These are phyloP conservation scores for Tetragnatha montana DNA, from an alignment of 2,888 invertebrate genomes.

Conservation along the genomic window DNA sequence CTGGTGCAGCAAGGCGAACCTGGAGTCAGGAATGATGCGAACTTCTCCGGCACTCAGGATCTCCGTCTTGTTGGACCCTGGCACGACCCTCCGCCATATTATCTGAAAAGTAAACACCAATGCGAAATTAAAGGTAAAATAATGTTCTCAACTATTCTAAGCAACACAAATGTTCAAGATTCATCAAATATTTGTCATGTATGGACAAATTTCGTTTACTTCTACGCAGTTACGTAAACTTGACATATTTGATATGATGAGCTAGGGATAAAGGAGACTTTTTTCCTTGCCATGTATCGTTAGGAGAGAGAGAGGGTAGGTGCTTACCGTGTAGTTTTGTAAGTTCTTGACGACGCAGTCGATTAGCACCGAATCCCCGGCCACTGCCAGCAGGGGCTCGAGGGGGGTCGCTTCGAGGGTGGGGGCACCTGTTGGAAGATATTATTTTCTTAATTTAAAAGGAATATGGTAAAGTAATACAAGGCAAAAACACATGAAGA, in stretches of 20 bases:
- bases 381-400: slow-evolving; percentile 80
- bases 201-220: too few relatives aligned
- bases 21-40: slow-evolving; percentile 84
- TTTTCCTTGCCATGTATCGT: neutral
- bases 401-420: slow-evolving; percentile 72
- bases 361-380: slow-evolving; percentile 86
- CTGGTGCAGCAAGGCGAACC: slow-evolving; percentile 86
- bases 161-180: too few relatives aligned
- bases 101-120: slow-evolving; percentile 60
- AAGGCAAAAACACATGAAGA: too few relatives aligned
- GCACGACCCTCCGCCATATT: slow-evolving; percentile 71
- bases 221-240: too few relatives aligned
- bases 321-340: slow-evolving; percentile 82
- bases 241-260: too few relatives aligned
- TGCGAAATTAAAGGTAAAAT: neutral
- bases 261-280: too few relatives aligned
- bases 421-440: slow-evolving; percentile 65
- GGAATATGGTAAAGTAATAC: too few relatives aligned
- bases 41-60: slow-evolving; percentile 84
- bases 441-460: neutral
- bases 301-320: neutral
- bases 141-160: too few relatives aligned
- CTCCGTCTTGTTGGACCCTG: slow-evolving; percentile 70
- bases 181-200: too few relatives aligned
- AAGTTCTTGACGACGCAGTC: slow-evolving; percentile 87